These are phyloP conservation scores for Athalia cordata DNA, from an alignment of 2,888 invertebrate species.

Conservation along the genomic window DNA sequence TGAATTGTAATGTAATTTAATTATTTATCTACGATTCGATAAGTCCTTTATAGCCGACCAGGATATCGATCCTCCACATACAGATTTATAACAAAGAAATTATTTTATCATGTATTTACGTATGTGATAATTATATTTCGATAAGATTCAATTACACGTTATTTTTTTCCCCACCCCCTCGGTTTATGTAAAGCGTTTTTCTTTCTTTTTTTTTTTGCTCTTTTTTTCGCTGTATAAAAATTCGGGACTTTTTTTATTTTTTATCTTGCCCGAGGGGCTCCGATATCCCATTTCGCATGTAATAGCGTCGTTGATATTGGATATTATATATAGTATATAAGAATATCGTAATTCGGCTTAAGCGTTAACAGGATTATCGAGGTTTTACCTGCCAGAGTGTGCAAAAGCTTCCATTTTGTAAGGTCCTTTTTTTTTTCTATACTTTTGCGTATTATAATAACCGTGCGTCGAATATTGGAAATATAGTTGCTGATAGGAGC, in stretches of 20 bases:
- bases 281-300: slow-evolving; percentile 3
- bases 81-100: background rate
- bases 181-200: too few relatives aligned
- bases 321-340: background rate
- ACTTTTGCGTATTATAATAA: too few relatives aligned
- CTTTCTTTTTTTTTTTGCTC: too few relatives aligned
- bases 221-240: background rate
- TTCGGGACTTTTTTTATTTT: slow-evolving; percentile 1
- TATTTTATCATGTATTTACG: too few relatives aligned
- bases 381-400: slow-evolving; percentile 26
- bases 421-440: background rate
- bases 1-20: slow-evolving; percentile 9
- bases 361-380: slow-evolving; percentile 34
- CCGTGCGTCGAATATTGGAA: too few relatives aligned
- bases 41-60: background rate
- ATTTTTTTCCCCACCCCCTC: too few relatives aligned
- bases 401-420: slow-evolving; percentile 8
- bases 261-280: background rate
- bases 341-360: slow-evolving; percentile 21
- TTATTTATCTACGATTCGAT: background rate
- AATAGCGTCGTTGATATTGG: too few relatives aligned
- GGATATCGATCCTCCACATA: background rate
- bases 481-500: too few relatives aligned
- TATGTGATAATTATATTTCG: too few relatives aligned
- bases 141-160: too few relatives aligned